Evolutionary conservation across 1,140 invertebrate species (phyloP), one percentile per base, ranked within the genome.

Genomic region (Gryon sp.): DNA sequence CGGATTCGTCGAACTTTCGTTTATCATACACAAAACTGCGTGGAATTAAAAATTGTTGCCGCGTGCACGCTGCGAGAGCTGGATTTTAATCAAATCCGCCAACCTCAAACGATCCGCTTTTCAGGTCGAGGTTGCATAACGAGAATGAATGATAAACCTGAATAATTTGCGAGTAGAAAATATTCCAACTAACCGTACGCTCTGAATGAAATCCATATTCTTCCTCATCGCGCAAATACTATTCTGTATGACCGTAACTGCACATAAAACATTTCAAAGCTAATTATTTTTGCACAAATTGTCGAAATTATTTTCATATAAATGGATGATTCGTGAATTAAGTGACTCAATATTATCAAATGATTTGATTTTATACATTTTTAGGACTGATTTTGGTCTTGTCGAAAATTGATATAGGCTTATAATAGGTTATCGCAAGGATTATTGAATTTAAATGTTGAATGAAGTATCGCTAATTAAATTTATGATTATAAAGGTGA

Each of bases 61-160:
- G 32, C 12, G 32, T 28, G 36, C 8, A 28, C 15, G 43, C 24
- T 32, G 18, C 12, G 43, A 18, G 24, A 41, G 28, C 14, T 28
- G 46, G 72, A 68, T 62, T 74, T 48, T 53, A 68, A 68, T 68
- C 48, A 34, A 46, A 75, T 60, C 62, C 30, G 20, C 38, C 41
- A 60, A 62, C 62, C 30, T 55, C 55, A 55, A 68, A 75, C 53
- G 45, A 68, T 50, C 63, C 50, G 48, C 55, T 75, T 69, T 76
- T 53, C 62, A 68, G 45, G 28, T 60, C 70, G 70, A 74, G 46
- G 40, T 75, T 68, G 55, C 62, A 18, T 69, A 76, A 65, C 50
- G 19, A 36, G 48, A 75, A 62, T 68, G 53, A 75, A 68, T 65
- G 55, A 65, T 75, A 55, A 76, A 70, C 59, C 65, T 59, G 59